Conservation (phyloP, 2,888 invertebrate species). For the Physocephala rufipes region DNA sequence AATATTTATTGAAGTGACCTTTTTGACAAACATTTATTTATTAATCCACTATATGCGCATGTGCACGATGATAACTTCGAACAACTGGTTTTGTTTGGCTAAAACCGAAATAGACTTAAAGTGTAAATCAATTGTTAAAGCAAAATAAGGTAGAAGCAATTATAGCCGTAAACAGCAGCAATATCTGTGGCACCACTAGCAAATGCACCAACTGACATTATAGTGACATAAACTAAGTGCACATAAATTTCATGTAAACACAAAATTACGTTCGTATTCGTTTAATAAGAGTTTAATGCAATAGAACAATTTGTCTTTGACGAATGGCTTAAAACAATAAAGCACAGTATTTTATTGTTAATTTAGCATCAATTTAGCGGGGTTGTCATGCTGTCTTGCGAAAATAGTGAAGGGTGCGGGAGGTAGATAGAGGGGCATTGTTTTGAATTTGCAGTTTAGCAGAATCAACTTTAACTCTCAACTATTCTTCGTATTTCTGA, state of each 20-base stretch:
- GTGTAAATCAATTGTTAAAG: slow-evolving; percentile 32
- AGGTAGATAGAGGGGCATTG: no score
- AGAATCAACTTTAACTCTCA: no score
- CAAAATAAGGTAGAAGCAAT: slow-evolving; percentile 1
- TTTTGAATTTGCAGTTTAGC: no score
- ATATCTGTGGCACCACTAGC: slow-evolving; percentile 10
- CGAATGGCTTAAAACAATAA: slow-evolving; percentile 1
- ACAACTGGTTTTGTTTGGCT: background rate
- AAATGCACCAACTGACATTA: slow-evolving; percentile 18
- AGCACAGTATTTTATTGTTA: slow-evolving; percentile 5
- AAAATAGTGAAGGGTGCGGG: background rate
- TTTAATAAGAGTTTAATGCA: slow-evolving; percentile 7
- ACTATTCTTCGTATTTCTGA: no score
- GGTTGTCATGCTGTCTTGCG: background rate
- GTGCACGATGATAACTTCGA: background rate
- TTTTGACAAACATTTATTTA: slow-evolving; percentile 35
- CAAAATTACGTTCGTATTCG: slow-evolving; percentile 14
- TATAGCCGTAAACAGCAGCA: no score
- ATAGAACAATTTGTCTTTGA: slow-evolving; percentile 25
- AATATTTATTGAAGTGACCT: slow-evolving; percentile 33
- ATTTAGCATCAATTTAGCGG: background rate
- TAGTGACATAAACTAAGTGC: slow-evolving; percentile 33
- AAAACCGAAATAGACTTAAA: background rate
- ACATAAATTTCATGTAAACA: slow-evolving; percentile 29
- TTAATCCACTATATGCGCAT: slow-evolving; percentile 19